A percentile compares a stretch with the other conserved stretches of the same genome.
These are phyloP conservation scores for Novumbra hubbsi DNA, from an alignment of 2,797 vertebrate genomes.

Conservation along the genomic window DNA sequence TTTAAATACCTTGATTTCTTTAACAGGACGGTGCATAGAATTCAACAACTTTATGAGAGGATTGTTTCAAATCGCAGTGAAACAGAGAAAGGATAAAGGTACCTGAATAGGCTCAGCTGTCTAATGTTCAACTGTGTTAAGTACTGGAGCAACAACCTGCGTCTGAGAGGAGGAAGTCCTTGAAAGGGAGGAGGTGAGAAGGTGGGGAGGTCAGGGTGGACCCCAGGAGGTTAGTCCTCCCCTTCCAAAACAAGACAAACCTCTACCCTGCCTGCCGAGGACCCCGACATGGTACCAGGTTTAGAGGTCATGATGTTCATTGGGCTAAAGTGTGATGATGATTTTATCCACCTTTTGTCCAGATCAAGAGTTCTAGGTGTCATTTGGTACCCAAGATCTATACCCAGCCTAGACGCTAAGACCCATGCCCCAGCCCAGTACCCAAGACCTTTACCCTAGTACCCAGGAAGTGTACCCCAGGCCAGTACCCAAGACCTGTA, in stretches of 20 bases:
- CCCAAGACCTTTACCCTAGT: too few species aligned
- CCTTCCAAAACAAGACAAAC: neutral
- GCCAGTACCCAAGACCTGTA: neutral
- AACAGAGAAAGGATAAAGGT: slow-evolving; percentile 32
- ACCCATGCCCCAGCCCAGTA: too few species aligned
- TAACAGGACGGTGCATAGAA: slow-evolving; percentile 39
- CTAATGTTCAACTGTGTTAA: slow-evolving; percentile 53
- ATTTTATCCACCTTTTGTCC: too few species aligned
- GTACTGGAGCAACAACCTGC: slow-evolving; percentile 41
- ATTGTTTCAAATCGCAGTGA: slow-evolving; percentile 45
- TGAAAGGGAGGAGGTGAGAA: slow-evolving; percentile 47
- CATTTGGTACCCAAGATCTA: too few species aligned
- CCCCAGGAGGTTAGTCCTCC: neutral
- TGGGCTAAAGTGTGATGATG: too few species aligned
- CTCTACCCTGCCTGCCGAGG: neutral
- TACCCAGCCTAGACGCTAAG: too few species aligned
- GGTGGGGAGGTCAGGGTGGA: neutral
- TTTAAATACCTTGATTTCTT: slow-evolving; percentile 21
- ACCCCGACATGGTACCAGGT: too few species aligned
- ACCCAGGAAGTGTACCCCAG: too few species aligned
- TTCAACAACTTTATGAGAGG: slow-evolving; percentile 42
- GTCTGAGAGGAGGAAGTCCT: slow-evolving; percentile 62
- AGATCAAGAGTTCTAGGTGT: too few species aligned
- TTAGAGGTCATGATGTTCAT: too few species aligned
- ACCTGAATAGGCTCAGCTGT: slow-evolving; percentile 24